A percentile compares a stretch with the other conserved stretches of the same genome.
phyloP scores from a whole-genome alignment of 2,113 vertebrate species.

The Clarias batrachus region DNA sequence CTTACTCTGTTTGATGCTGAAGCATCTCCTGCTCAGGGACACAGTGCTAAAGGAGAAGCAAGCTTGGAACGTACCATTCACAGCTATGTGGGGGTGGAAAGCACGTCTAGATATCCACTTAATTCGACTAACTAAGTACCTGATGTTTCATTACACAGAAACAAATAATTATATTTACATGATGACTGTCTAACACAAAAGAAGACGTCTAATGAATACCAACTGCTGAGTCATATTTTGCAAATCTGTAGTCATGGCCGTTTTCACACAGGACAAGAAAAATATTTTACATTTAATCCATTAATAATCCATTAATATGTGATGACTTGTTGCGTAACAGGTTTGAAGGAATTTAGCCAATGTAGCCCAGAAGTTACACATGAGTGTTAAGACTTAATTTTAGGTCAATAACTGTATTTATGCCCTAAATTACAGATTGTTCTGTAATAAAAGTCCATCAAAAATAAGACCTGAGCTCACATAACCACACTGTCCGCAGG shows the following conservation, averaged over 20 bases:
- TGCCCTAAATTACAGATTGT: not conserved
- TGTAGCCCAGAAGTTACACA: not conserved
- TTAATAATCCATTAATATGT: no score
- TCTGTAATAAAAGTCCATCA: not conserved
- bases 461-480: not conserved
- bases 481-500: not conserved
- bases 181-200: not conserved
- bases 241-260: not conserved
- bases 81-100: conserved; percentile 52
- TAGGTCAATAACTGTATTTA: not conserved
- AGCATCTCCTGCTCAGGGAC: conserved; percentile 68
- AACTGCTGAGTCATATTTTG: not conserved
- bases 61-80: conserved; percentile 79
- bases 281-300: not conserved
- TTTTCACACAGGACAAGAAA: not conserved
- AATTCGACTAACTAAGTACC: not conserved
- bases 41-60: conserved; percentile 64
- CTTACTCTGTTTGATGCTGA: conserved; percentile 61
- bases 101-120: conserved; percentile 47
- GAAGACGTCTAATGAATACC: not conserved
- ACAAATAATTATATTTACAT: not conserved
- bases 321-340: no score
- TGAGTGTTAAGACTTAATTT: not conserved
- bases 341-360: conserved; percentile 7
- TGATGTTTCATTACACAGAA: not conserved